Percentiles rank a stretch among this genome's conserved stretches.
phyloP scores from a whole-genome alignment of 2,888 invertebrate species.

The Luperina testacea region DNA sequence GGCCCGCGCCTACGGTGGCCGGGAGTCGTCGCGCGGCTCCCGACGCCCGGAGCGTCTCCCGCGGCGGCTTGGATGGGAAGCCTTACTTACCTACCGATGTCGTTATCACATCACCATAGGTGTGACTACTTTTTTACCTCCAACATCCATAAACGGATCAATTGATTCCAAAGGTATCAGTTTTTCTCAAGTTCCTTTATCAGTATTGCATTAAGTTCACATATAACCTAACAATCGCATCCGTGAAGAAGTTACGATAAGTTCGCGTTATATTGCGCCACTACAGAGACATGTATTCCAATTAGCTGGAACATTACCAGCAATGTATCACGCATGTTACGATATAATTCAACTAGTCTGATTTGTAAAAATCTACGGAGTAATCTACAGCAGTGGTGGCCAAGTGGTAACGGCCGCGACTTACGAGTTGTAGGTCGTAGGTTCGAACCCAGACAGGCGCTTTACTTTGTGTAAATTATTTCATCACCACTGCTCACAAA shows the following conservation, averaged over 20 bases:
- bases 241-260: slow-evolving; percentile 36
- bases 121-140: not conserved
- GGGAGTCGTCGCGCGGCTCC: too few relatives aligned
- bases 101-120: not conserved
- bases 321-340: slow-evolving; percentile 51
- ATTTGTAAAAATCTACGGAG: slow-evolving; percentile 52
- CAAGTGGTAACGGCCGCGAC: too few relatives aligned
- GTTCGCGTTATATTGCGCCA: slow-evolving; percentile 51
- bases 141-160: slow-evolving; percentile 15
- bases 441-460: too few relatives aligned
- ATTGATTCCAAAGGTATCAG: slow-evolving; percentile 21
- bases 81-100: too few relatives aligned
- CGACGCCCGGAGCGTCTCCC: too few relatives aligned
- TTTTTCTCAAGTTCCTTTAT: slow-evolving; percentile 31
- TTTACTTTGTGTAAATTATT: too few relatives aligned
- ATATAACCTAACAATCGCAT: slow-evolving; percentile 54
- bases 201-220: slow-evolving; percentile 35
- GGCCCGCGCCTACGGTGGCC: too few relatives aligned
- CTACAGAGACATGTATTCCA: slow-evolving; percentile 32
- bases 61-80: too few relatives aligned
- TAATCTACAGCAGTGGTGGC: too few relatives aligned
- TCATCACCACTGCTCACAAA: too few relatives aligned
- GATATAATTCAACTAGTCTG: slow-evolving; percentile 57
- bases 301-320: slow-evolving; percentile 52
- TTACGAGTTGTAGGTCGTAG: too few relatives aligned